Evolutionary conservation across 2,113 vertebrate genomes (phyloP).

Genomic region (Ceyx cyanopectus): DNA sequence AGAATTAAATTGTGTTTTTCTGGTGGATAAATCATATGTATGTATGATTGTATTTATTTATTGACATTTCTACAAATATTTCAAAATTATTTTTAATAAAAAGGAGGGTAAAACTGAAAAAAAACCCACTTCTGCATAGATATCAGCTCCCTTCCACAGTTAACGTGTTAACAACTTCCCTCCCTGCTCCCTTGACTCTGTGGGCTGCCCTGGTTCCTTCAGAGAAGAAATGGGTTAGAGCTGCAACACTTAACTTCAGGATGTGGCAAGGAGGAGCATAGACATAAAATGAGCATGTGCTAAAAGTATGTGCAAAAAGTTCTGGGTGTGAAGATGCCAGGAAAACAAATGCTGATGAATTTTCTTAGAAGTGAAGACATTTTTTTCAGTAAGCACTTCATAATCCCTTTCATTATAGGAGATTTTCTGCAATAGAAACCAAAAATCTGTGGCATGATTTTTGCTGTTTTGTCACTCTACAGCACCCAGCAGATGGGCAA

Average conservation of each 20-base stretch:
- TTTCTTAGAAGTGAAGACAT: background rate
- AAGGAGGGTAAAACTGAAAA: background rate
- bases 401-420: background rate
- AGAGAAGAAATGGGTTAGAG: background rate
- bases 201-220: background rate
- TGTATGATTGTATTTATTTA: background rate
- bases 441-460: background rate
- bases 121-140: background rate
- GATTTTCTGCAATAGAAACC: background rate
- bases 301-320: background rate
- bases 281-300: background rate
- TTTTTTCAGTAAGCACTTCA: background rate
- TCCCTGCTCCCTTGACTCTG: background rate
- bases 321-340: background rate
- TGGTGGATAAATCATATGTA: background rate
- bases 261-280: background rate
- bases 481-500: background rate
- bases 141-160: background rate
- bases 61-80: background rate
- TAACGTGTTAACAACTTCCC: rapidly evolving
- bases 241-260: background rate
- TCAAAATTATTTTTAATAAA: background rate
- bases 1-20: background rate
- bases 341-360: background rate
- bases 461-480: background rate